Evolutionary conservation across 2,888 invertebrate species (phyloP), one percentile per base, ranked within the genome.

Genomic region (Cyclophora albipunctata): DNA sequence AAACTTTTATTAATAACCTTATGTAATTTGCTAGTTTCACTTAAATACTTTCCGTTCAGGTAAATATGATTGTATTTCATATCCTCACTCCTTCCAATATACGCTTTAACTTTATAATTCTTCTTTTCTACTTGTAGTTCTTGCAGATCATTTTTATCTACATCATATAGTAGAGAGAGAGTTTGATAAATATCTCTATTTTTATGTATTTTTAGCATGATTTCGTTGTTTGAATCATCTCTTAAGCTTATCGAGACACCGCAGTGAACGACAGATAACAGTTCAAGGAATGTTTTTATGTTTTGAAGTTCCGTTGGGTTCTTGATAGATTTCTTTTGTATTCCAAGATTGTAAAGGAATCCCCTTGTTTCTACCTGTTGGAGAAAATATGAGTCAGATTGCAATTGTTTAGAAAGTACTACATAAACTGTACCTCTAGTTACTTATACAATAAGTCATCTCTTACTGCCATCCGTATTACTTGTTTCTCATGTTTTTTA

Each of bases 211-310:
- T 91, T 90, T 40, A 93, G 78, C 34, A 93, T 59, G 1, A 93
- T 84, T 64, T 90, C 86, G 48, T 91, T 90, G 45, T 77, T 87
- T 0, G 81, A 75, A 65, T 95, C 93, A 74, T 95, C 92, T 60
- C 93, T 83, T 47, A 95, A 74, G 53, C 91, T 92, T 59, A 95
- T 88, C 5, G 94, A 93, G 62, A 92, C 88, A 48, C 89, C 75
- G 46, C 90, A 91, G 68, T 94, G 91, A 35, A 92, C 89, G 49
- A 95, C 71, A n/a, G 93, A 91, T 48, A 95, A 69, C 46, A 86
- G 84, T 69, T 92, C 90, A 45, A 95, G 66, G 47, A 88, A 81
- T 47, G 69, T 76, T 66, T 91, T 91, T 44, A 94, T 90, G 41
- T 87, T 84, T 64, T 91, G 90, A 7, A 93, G 57, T 65, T 93